Evolutionary conservation across 2,113 vertebrate species (phyloP), one percentile per base, ranked within the genome.

Genomic region (Lophotis ruficrista): DNA sequence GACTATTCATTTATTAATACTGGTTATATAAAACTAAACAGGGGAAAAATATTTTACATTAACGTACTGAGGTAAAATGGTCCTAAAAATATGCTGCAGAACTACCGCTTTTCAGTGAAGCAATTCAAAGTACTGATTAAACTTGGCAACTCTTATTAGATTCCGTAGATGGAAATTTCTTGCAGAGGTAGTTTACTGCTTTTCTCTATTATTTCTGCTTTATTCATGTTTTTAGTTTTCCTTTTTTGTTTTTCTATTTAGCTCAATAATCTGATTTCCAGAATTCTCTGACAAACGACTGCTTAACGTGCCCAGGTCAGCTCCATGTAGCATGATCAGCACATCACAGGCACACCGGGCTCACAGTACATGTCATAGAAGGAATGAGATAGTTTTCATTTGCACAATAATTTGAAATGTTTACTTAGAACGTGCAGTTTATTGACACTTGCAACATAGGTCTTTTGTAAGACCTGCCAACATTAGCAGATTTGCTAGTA

Each of bases 1-100:
- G 45, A 11, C 31, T 78, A 77, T 66, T 93, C 50, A 88, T 94
- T 94, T 94, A 93, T 96, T 90, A 77, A 88, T 92, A 90, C 18
- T 86, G 41, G 20, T 77, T 85, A 83, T 77, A 70, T 70, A 81
- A 94, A 95, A 68, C 47, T 77, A 85, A 82, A 81, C 2, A 48
- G 78, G 16, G 35, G 38, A 17, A 66, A 84, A 81, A 73, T 27
- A 30, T 62, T 76, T 93, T 64, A 27, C 30, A 30, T n/a, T 73
- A 56, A 28, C 68, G 11, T 12, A 21, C 6, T 45, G 56, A 77
- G 27, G 18, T 73, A 90, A 95, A 91, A 69, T 45, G 4, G 4
- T 69, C 66, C 71, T 80, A 70, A 85, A 90, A 83, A 80, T 33
- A 62, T 62, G 43, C 50, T 62, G 23, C 23, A 78, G 30, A 88